These are phyloP conservation scores for Adelognathus sp. DNA, from an alignment of 2,888 invertebrate genomes.

Conservation along the genomic window DNA sequence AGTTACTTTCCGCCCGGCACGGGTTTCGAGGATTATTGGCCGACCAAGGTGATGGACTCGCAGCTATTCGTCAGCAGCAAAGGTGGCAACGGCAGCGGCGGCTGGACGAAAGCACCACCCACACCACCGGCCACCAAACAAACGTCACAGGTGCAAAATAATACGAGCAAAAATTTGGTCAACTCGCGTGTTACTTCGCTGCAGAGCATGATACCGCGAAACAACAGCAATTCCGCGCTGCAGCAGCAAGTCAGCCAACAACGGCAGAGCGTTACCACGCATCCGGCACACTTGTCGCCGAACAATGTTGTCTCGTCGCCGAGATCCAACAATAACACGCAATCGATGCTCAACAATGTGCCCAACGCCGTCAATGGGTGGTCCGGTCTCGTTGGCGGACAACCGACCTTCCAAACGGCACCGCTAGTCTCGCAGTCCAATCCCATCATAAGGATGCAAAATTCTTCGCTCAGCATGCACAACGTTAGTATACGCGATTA, in stretches of 20 bases:
- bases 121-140: constrained; percentile 84
- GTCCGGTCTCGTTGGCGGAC: constrained; percentile 81
- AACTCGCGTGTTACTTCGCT: constrained; percentile 68
- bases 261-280: constrained; percentile 71
- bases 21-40: constrained; percentile 96
- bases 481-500: constrained; percentile 77
- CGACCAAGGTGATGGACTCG: constrained; percentile 92
- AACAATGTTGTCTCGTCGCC: constrained; percentile 68
- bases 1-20: constrained; percentile 95
- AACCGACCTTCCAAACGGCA: constrained; percentile 79
- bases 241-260: constrained; percentile 78
- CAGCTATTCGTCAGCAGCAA: constrained; percentile 89
- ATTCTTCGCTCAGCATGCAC: constrained; percentile 75
- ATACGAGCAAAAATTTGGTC: constrained; percentile 73
- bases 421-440: constrained; percentile 75
- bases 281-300: constrained; percentile 74
- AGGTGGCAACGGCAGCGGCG: constrained; percentile 84
- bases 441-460: constrained; percentile 77
- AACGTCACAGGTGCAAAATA: constrained; percentile 77
- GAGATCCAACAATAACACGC: constrained; percentile 72
- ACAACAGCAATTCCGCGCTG: constrained; percentile 67
- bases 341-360: constrained; percentile 76
- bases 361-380: constrained; percentile 81
- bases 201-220: constrained; percentile 71
- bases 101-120: constrained; percentile 91